Conservation (phyloP, 2,888 invertebrate species). For the Parnassius orleans region DNA sequence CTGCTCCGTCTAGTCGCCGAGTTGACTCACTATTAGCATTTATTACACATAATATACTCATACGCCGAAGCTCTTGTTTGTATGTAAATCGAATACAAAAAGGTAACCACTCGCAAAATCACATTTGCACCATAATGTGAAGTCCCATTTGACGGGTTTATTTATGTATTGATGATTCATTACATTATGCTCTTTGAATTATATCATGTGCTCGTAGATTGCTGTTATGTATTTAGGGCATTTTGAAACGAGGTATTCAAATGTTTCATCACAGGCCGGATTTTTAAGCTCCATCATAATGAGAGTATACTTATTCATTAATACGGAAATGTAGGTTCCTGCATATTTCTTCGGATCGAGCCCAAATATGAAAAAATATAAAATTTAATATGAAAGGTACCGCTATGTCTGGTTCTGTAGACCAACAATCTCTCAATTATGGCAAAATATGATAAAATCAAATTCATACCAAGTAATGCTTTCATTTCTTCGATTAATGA, state of each 20-base stretch:
- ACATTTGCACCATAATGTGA: conserved; percentile 30
- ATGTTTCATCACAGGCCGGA: conserved; percentile 22
- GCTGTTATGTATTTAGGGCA: conserved; percentile 15
- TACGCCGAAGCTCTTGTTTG: conserved; percentile 22
- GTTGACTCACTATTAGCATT: no score
- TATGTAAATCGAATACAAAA: conserved; percentile 32
- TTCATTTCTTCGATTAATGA: no score
- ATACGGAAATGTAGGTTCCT: conserved; percentile 21
- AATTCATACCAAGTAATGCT: neutral
- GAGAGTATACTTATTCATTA: conserved; percentile 1
- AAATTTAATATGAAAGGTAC: conserved; percentile 29
- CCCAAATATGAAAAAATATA: no score
- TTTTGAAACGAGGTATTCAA: conserved; percentile 21
- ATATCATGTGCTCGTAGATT: conserved; percentile 24
- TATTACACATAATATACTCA: neutral
- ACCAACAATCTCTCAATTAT: conserved; percentile 28
- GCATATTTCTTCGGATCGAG: conserved; percentile 5
- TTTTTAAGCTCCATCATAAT: conserved; percentile 25
- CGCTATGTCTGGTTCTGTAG: conserved; percentile 31
- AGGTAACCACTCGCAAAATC: conserved; percentile 27
- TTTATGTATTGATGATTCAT: conserved; percentile 22
- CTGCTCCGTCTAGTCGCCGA: no score
- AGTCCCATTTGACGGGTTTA: conserved; percentile 29
- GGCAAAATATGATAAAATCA: neutral
- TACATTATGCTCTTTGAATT: conserved; percentile 22